Evolutionary conservation across 2,797 vertebrate species (phyloP).

Genomic region (Artibeus jamaicensis): DNA sequence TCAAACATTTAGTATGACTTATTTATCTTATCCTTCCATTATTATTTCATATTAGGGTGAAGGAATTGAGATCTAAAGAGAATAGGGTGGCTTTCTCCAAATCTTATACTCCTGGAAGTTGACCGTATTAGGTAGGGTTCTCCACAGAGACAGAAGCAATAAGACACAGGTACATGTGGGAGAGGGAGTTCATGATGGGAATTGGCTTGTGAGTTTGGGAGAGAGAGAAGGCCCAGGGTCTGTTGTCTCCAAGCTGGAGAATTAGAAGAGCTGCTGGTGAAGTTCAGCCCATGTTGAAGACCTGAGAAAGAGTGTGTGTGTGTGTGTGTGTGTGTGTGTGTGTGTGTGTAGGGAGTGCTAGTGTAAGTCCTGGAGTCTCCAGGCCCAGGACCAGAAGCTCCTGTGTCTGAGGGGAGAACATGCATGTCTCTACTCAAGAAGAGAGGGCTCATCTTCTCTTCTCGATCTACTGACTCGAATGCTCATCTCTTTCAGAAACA

Average conservation of each 20-base stretch:
- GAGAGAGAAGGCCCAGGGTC: not conserved
- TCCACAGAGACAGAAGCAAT: not conserved
- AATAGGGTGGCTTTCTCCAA: not conserved
- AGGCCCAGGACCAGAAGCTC: not conserved
- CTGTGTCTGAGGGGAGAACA: not conserved
- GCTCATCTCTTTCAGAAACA: not conserved
- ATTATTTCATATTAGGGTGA: not conserved
- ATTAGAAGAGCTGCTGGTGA: not conserved
- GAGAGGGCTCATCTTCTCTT: not conserved
- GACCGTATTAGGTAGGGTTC: not conserved
- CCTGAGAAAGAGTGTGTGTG: not conserved
- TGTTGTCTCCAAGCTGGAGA: not conserved
- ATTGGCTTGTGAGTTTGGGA: not conserved
- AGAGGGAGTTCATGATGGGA: not conserved
- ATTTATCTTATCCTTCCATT: not conserved
- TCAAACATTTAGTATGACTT: not conserved
- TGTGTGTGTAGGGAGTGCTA: too few relatives aligned
- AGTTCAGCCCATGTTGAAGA: not conserved
- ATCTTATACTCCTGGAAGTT: not conserved
- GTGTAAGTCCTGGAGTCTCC: not conserved
- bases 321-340: not conserved
- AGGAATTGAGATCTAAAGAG: not conserved
- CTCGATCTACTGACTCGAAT: not conserved
- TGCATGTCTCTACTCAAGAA: not conserved
- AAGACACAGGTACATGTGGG: not conserved